Evolutionary conservation across 2,113 vertebrate species (phyloP).

Genomic region (mouse (Mus musculus)): DNA sequence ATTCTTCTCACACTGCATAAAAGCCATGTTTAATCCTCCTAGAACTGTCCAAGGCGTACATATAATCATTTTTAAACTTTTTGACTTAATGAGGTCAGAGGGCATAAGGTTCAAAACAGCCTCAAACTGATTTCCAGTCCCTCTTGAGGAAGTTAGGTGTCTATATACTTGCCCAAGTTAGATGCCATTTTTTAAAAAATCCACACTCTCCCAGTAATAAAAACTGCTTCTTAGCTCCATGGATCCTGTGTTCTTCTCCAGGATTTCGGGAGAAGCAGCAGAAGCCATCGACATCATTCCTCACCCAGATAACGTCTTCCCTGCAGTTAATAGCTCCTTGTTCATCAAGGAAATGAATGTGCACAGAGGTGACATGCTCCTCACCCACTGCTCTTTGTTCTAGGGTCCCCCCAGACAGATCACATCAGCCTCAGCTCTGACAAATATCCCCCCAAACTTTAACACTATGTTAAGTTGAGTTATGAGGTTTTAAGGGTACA

Average conservation of each 20-base stretch:
- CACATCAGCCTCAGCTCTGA: constrained; percentile 85
- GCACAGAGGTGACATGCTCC: constrained; percentile 79
- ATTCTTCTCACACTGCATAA: constrained; percentile 54
- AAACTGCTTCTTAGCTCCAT: constrained; percentile 17
- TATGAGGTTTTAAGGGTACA: constrained; percentile 86
- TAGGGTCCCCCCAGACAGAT: constrained; percentile 85
- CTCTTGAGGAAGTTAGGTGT: not conserved
- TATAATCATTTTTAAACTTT: constrained; percentile 59
- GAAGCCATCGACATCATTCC: constrained; percentile 82
- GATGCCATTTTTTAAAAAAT: not conserved
- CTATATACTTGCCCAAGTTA: not conserved
- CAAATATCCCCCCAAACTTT: constrained; percentile 86
- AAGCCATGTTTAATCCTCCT: not conserved
- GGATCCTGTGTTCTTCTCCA: constrained; percentile 47
- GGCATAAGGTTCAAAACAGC: constrained; percentile 47
- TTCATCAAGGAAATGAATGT: constrained; percentile 90
- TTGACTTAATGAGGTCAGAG: constrained; percentile 61
- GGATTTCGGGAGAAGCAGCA: constrained; percentile 76
- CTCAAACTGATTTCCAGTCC: constrained; percentile 61
- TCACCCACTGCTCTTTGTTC: constrained; percentile 86
- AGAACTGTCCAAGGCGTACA: constrained; percentile 42
- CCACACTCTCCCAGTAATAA: not conserved
- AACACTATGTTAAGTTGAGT: constrained; percentile 86
- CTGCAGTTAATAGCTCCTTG: constrained; percentile 87
- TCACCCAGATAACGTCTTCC: constrained; percentile 86